Evolutionary conservation across 2,113 vertebrate genomes (phyloP).

Genomic region (Craseonycteris thonglongyai): DNA sequence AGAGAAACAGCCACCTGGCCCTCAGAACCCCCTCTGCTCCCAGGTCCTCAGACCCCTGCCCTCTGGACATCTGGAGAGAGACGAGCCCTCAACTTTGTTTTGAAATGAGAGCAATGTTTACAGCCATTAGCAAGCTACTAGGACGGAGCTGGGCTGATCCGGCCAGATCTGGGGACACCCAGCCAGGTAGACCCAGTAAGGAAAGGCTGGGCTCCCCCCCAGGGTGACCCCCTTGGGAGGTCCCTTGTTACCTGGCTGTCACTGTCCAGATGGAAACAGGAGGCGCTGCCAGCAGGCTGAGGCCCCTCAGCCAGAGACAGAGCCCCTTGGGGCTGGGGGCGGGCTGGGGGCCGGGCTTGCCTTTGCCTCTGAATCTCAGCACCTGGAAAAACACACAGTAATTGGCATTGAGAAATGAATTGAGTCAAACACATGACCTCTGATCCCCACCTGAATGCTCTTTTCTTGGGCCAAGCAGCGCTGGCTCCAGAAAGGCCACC

Average conservation of each 20-base stretch:
- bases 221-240: rapidly evolving
- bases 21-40: neutral
- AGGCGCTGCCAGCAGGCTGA: neutral
- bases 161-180: neutral
- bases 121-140: neutral
- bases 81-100: neutral
- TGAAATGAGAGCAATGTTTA: neutral
- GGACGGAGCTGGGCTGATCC: neutral
- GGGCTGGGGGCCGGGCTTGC: too few relatives aligned
- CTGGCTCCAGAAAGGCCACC: neutral
- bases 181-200: neutral
- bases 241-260: neutral
- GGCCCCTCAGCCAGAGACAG: rapidly evolving
- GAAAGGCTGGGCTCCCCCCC: neutral
- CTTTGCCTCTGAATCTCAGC: neutral
- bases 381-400: rapidly evolving
- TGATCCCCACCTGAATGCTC: neutral
- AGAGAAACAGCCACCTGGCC: rapidly evolving
- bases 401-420: too few relatives aligned
- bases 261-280: neutral
- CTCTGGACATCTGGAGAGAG: neutral
- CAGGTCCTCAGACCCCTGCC: neutral
- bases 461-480: neutral
- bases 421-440: neutral
- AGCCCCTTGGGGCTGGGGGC: rapidly evolving